Conservation (phyloP, 1,140 invertebrate genomes). For the Drosophila lini region DNA sequence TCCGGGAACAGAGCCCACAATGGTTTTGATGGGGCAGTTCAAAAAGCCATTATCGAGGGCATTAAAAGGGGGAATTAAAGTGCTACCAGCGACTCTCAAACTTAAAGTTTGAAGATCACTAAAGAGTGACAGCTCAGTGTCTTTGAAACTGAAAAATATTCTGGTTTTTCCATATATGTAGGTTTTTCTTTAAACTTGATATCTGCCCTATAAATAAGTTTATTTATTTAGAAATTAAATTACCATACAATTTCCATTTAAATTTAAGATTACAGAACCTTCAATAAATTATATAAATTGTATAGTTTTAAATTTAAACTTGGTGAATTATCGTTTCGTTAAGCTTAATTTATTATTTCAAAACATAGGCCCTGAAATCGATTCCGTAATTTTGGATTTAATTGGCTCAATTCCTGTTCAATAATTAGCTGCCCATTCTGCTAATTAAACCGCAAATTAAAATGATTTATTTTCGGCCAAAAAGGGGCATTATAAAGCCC, state of each 20-base stretch:
- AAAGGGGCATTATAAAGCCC: background rate
- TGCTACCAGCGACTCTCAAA: constrained; percentile 16
- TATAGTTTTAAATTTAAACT: background rate
- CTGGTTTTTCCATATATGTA: too few relatives aligned
- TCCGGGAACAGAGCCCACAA: constrained; percentile 15
- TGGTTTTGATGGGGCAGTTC: constrained; percentile 24
- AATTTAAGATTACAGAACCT: background rate
- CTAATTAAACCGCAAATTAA: constrained; percentile 12
- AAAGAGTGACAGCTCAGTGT: too few relatives aligned
- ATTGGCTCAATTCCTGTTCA: constrained; percentile 4
- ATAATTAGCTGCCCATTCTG: constrained; percentile 4
- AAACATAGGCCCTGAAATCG: background rate
- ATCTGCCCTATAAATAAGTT: background rate
- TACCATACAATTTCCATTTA: background rate
- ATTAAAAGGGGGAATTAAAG: constrained; percentile 45
- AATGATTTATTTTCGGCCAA: constrained; percentile 9
- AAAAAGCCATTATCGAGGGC: constrained; percentile 42
- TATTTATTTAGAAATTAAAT: background rate
- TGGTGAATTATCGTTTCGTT: background rate
- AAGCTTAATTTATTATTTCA: background rate
- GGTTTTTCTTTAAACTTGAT: background rate
- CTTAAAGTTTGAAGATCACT: constrained; percentile 4
- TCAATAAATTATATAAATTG: background rate
- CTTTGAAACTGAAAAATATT: background rate
- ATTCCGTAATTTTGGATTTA: background rate